Evolutionary conservation across 2,797 vertebrate genomes (phyloP), one percentile per base, ranked within the genome.

Genomic region (Australoheros facetus): DNA sequence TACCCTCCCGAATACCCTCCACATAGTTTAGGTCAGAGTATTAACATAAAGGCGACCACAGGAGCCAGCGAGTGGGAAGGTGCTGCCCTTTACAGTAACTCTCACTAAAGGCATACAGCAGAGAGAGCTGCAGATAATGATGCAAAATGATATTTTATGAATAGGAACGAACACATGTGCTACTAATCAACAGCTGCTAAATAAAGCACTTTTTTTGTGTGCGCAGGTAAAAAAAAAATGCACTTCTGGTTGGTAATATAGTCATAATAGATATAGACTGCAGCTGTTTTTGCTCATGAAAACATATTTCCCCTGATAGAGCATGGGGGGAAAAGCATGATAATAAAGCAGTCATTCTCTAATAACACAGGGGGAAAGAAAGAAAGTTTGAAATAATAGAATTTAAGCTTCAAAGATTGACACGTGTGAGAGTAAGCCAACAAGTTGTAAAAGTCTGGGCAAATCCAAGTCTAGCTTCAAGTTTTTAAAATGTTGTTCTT

Each of bases 1-100:
- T 75, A 93, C 56, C 82, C 79, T 88, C 80, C 37, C 28, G 23
- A 82, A 85, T 81, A 73, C 77, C 71, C 84, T 84, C 70, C 26
- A 37, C 88, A 91, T 92, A 90, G 80, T 91, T 92, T 73, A 66
- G 92, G 92, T 91, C 64, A 83, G 79, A 80, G 84, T 86, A 90
- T 87, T 85, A 93, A 91, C 89, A 91, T 93, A 83, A 86, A 92
- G 90, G 78, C 37, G 3, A 90, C 92, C 92, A 3, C 91, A 85
- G 78, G 88, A 87, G 87, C 83, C 86, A 85, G 84, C 30, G 57
- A 89, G 82, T 87, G 87, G 88, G 82, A 90, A 88, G 81, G 79
- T 55, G 75, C 77, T 84, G 79, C 64, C 72, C 81, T 86, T 83
- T 32, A 79, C 73, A 64, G 78, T 60, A 76, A 83, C 83, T 76